Conservation (phyloP, 2,797 vertebrate species). For the Paguma larvata region DNA sequence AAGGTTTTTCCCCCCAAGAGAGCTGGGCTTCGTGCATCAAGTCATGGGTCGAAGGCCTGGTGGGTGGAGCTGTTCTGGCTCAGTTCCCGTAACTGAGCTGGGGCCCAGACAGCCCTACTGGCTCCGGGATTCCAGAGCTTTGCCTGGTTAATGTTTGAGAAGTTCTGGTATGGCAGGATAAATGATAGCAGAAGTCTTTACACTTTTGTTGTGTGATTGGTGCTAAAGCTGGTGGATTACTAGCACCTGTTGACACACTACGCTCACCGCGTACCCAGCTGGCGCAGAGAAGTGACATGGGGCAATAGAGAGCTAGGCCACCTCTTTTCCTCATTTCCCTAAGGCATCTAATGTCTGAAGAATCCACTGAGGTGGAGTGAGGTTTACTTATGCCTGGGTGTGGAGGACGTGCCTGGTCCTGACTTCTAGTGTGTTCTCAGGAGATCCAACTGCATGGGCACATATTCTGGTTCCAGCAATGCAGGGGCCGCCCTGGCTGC, state of each 20-base stretch:
- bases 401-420: background rate
- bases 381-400: background rate
- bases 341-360: background rate
- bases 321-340: background rate
- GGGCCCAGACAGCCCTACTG: background rate
- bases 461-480: background rate
- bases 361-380: too few relatives aligned
- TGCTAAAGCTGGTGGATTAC: background rate
- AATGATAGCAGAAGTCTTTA: background rate
- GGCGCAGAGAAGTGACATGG: background rate
- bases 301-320: background rate
- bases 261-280: background rate
- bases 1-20: background rate
- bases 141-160: conserved; percentile 28
- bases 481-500: background rate
- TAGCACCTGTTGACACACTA: background rate
- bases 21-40: background rate
- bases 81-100: background rate
- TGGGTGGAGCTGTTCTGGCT: background rate
- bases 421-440: background rate
- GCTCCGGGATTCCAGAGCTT: background rate
- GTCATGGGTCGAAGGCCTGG: background rate
- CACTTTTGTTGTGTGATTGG: background rate
- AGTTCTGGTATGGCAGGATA: background rate
- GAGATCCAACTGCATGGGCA: background rate